Base-by-base conservation (phyloP, 2,888 invertebrate species). In the Portevinia maculata region DNA sequence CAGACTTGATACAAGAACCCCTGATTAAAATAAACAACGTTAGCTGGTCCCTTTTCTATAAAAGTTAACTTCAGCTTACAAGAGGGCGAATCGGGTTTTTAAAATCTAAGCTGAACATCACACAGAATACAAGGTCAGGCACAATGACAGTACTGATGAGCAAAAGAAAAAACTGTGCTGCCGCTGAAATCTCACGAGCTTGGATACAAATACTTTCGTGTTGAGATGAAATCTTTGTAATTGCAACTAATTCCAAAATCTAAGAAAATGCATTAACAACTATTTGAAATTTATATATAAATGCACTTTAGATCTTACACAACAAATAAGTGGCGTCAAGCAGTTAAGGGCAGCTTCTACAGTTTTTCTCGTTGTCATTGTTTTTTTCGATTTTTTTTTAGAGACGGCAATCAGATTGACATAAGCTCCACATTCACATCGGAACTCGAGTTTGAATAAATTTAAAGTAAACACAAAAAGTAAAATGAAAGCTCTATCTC, bases 151-250 rank as follows among this genome's bases (percentile, higher is more conserved):
- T 39, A 5, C 59, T 28, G 0, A 57, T 9, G 1, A 73, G 30
- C 3, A 67, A 9, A 0, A 57, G 13, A 17, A 81, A 76, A 1
- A 39, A 11, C 1, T 55, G 15, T 0, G 59, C 17, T 1, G 64
- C n/a, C 1, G 15, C 0, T 0, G 69, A 53, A 1, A 81, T 69
- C 37, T 84, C 81, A 0, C 37, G 44, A 5, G 81, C 76, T 28
- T 71, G 73, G n/a, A 73, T 71, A 7, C 81, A 84, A 13, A 81
- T 60, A 8, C 76, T 81, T 3, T 74, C 44, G 9, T 76, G 34
- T 30, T 65, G 46, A 0, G 19, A 32, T 2, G 1, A 3, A 2
- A 74, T 21, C 13, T 30, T 1, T 1, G 8, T 19, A 0, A 70
- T 57, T 0, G 64, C 55, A 5, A 62, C 3, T 15, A 19, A 13